Conservation (phyloP, 2,888 invertebrate species). For the Sphinx pinastri region DNA sequence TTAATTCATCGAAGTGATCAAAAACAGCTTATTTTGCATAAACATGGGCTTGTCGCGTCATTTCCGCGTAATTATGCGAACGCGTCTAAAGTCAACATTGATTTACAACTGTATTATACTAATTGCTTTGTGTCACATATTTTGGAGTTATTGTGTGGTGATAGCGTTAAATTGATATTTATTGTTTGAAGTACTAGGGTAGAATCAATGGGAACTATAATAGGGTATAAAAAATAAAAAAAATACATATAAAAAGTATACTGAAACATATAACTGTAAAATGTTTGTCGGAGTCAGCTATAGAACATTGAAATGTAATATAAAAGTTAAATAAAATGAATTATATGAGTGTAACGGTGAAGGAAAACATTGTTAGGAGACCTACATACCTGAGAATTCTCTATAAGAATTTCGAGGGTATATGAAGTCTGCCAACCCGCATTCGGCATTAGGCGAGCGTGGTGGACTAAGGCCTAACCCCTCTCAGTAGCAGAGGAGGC, state of each 20-base stretch:
- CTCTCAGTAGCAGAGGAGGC: too few species aligned
- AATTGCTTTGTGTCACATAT: conserved; percentile 57
- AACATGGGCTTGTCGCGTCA: conserved; percentile 67
- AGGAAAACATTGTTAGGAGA: too few species aligned
- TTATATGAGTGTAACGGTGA: too few species aligned
- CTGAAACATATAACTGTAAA: too few species aligned
- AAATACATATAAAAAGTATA: neutral
- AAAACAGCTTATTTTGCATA: conserved; percentile 69
- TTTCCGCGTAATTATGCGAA: conserved; percentile 60
- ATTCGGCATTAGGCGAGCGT: too few species aligned
- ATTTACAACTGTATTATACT: conserved; percentile 76
- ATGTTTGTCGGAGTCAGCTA: too few species aligned
- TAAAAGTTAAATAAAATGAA: too few species aligned
- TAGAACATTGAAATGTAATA: too few species aligned
- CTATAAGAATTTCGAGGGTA: too few species aligned
- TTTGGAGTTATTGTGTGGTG: conserved; percentile 54
- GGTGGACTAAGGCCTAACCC: too few species aligned
- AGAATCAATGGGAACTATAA: conserved; percentile 30
- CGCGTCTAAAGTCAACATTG: conserved; percentile 58
- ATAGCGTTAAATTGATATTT: conserved; percentile 32
- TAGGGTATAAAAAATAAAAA: conserved; percentile 14
- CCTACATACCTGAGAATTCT: too few species aligned
- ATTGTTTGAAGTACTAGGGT: conserved; percentile 6
- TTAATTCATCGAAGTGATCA: conserved; percentile 57
- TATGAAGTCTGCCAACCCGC: too few species aligned